Evolutionary conservation across 2,113 vertebrate genomes (phyloP).

Genomic region (Etia nguti): DNA sequence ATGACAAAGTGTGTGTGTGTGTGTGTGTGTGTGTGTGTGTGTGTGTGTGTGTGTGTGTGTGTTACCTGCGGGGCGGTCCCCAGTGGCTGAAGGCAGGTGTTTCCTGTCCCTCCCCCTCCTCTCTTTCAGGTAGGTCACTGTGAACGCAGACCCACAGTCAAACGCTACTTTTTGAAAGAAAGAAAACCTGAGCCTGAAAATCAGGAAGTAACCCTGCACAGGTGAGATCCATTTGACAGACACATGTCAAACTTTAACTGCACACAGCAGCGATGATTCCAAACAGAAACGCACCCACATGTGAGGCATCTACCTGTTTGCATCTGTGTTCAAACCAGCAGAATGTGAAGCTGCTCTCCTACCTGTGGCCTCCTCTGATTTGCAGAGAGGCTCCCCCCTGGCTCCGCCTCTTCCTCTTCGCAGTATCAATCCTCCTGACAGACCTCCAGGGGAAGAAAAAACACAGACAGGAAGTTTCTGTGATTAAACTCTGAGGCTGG

Average conservation of each 20-base stretch:
- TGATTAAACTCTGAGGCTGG: not conserved
- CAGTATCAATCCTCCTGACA: not conserved
- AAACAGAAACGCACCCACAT: not conserved
- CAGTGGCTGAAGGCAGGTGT: conserved; percentile 94
- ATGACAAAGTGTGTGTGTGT: not conserved
- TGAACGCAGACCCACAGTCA: not conserved
- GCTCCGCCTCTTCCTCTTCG: conserved; percentile 55
- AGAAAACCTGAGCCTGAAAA: not conserved
- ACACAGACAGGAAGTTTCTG: not conserved
- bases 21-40: too few relatives aligned
- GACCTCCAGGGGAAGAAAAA: conserved; percentile 35
- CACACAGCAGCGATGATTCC: not conserved
- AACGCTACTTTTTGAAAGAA: not conserved
- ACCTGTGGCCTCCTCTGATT: conserved; percentile 57
- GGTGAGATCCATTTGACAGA: not conserved
- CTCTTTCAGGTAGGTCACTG: conserved; percentile 90
- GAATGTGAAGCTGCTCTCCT: not conserved
- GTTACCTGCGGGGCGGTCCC: conserved; percentile 86
- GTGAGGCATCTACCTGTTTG: not conserved
- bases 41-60: too few relatives aligned
- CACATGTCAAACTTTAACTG: not conserved
- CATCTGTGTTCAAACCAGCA: not conserved
- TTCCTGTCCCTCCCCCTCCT: conserved; percentile 96
- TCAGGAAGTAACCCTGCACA: not conserved
- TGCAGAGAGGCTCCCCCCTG: conserved; percentile 29